A percentile compares a stretch with the other conserved stretches of the same genome.
Evolutionary conservation across 1,140 invertebrate species (phyloP).

Genomic region (Tribolium castaneum): DNA sequence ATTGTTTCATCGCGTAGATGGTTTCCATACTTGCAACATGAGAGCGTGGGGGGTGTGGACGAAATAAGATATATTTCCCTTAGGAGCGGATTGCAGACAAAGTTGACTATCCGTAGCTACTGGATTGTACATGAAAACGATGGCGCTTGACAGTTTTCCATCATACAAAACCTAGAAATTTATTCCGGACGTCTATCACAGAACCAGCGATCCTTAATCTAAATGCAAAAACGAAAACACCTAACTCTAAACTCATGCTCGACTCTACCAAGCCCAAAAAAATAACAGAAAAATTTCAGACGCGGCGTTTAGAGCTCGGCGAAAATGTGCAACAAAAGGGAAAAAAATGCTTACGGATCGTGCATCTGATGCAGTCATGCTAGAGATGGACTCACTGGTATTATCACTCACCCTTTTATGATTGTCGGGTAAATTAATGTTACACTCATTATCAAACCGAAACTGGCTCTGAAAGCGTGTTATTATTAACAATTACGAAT

Average conservation of each 20-base stretch:
- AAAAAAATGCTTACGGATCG: conserved; percentile 71
- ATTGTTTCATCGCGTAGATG: background rate
- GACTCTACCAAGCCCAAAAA: background rate
- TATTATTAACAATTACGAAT: background rate
- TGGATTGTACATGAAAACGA: conserved; percentile 99
- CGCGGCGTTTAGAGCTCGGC: background rate
- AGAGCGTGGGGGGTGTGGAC: conserved; percentile 98
- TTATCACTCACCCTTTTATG: conserved; percentile 91
- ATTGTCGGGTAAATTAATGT: conserved; percentile 93
- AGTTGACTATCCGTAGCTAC: conserved; percentile 98
- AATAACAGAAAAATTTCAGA: background rate
- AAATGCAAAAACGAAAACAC: conserved; percentile 4
- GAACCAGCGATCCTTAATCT: background rate
- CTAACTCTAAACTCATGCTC: conserved; percentile 19
- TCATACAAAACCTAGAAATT: conserved; percentile 92
- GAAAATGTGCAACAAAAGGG: conserved; percentile 50
- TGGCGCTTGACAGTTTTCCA: conserved; percentile 94
- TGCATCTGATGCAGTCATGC: conserved; percentile 62
- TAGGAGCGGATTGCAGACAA: conserved; percentile 96
- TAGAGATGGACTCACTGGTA: conserved; percentile 60
- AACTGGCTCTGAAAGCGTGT: conserved; percentile 89
- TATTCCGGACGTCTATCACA: background rate
- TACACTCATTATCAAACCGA: conserved; percentile 98
- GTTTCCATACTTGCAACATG: conserved; percentile 89
- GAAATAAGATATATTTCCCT: conserved; percentile 97